These are phyloP conservation scores for Erannis defoliaria DNA, from an alignment of 2,888 invertebrate species.

Conservation along the genomic window DNA sequence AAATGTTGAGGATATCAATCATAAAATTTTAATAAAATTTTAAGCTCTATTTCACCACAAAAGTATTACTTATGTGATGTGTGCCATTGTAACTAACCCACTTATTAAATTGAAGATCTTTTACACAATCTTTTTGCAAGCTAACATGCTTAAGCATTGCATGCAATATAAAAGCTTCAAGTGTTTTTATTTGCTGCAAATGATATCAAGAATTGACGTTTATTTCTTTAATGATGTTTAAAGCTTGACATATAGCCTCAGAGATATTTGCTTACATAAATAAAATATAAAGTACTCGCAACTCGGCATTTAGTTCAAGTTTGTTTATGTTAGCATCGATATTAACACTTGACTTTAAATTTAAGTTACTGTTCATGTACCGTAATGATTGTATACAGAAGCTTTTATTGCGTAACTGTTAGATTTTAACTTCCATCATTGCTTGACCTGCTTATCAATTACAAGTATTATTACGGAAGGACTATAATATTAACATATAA, in stretches of 20 bases:
- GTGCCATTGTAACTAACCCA: constrained; percentile 30
- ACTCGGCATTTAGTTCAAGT: constrained; percentile 26
- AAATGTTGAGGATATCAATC: constrained; percentile 14
- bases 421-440: not conserved
- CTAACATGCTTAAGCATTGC: constrained; percentile 10
- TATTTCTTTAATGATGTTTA: constrained; percentile 18
- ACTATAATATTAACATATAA: too few species aligned
- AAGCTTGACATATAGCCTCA: constrained; percentile 9
- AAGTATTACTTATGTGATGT: constrained; percentile 15
- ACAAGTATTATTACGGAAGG: not conserved
- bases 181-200: constrained; percentile 29
- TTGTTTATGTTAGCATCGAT: constrained; percentile 23
- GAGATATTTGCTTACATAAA: constrained; percentile 23
- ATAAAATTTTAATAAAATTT: constrained; percentile 19
- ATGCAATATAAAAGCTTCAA: constrained; percentile 25
- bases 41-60: constrained; percentile 24
- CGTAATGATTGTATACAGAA: not conserved
- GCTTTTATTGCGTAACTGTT: constrained; percentile 7
- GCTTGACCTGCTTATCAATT: not conserved
- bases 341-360: constrained; percentile 25
- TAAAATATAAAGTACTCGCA: constrained; percentile 4
- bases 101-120: constrained; percentile 16
- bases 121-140: constrained; percentile 31
- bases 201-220: constrained; percentile 26
- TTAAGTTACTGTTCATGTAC: constrained; percentile 17